These are phyloP conservation scores for Drosophila nigritarsus DNA, from an alignment of 2,888 invertebrate species.

Conservation along the genomic window DNA sequence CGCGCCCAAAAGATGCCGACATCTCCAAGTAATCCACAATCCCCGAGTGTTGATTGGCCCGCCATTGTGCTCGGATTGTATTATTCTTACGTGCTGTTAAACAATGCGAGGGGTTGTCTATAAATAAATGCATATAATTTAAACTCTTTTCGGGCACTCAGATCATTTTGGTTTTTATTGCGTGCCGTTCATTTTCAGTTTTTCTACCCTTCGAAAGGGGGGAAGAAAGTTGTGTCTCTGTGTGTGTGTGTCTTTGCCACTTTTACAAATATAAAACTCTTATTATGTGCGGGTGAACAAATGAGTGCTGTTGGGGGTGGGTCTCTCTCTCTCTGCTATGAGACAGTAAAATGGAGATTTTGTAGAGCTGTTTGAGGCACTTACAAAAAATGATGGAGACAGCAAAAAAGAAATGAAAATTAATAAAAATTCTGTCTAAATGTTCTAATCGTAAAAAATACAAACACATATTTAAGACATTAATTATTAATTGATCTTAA, in stretches of 20 bases:
- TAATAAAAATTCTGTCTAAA: background rate
- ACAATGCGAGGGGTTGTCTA: conserved; percentile 47
- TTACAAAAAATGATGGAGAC: background rate
- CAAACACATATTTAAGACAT: background rate
- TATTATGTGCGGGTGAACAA: conserved; percentile 43
- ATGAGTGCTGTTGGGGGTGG: conserved; percentile 33
- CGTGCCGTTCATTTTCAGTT: conserved; percentile 61
- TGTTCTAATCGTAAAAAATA: background rate
- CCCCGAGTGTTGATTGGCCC: conserved; percentile 67
- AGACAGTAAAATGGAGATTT: conserved; percentile 43
- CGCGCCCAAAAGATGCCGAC: conserved; percentile 51
- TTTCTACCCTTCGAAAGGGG: conserved; percentile 18
- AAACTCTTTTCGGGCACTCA: conserved; percentile 67
- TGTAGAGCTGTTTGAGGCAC: background rate
- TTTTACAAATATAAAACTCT: conserved; percentile 60
- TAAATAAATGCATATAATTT: conserved; percentile 68
- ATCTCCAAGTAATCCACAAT: conserved; percentile 68
- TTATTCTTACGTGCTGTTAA: conserved; percentile 25
- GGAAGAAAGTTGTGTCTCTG: conserved; percentile 7
- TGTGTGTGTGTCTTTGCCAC: conserved; percentile 30
- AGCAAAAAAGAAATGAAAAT: background rate
- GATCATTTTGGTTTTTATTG: conserved; percentile 75
- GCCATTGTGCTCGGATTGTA: conserved; percentile 3
- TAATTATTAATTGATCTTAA: background rate
- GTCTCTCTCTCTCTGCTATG: background rate